A percentile compares a stretch with the other conserved stretches of the same genome.
Conservation (phyloP, 2,113 vertebrate genomes). For the Seriola aureovittata region DNA sequence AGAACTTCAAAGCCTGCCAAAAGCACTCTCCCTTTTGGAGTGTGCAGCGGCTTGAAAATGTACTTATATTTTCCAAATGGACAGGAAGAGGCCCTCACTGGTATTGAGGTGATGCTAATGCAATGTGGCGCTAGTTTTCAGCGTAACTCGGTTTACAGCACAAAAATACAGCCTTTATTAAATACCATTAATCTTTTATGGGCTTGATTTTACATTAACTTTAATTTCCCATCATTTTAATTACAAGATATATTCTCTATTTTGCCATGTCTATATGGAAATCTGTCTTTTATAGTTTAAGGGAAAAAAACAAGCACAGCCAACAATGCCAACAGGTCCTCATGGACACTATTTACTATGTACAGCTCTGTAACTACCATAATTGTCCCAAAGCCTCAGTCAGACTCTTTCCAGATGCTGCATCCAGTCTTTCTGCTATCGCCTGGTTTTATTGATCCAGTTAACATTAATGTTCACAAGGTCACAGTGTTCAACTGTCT, state of each 20-base stretch:
- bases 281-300: constrained; percentile 59
- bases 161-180: constrained; percentile 60
- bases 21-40: constrained; percentile 82
- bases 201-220: constrained; percentile 46
- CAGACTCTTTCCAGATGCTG: constrained; percentile 70
- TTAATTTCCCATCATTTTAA: constrained; percentile 59
- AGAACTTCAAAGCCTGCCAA: constrained; percentile 85
- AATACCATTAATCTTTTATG: constrained; percentile 65
- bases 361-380: constrained; percentile 43
- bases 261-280: constrained; percentile 56
- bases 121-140: constrained; percentile 66
- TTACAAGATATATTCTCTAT: constrained; percentile 42
- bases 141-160: constrained; percentile 53
- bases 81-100: constrained; percentile 80
- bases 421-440: constrained; percentile 53
- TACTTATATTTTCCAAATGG: constrained; percentile 86
- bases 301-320: constrained; percentile 40
- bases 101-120: constrained; percentile 82
- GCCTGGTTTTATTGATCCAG: constrained; percentile 78
- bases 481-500: constrained; percentile 60
- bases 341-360: constrained; percentile 51
- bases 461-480: constrained; percentile 69
- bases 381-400: constrained; percentile 60
- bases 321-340: constrained; percentile 63
- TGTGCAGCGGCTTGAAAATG: constrained; percentile 80